Conservation (phyloP, 2,888 invertebrate species). For the Venustoraphidia nigricollis region DNA sequence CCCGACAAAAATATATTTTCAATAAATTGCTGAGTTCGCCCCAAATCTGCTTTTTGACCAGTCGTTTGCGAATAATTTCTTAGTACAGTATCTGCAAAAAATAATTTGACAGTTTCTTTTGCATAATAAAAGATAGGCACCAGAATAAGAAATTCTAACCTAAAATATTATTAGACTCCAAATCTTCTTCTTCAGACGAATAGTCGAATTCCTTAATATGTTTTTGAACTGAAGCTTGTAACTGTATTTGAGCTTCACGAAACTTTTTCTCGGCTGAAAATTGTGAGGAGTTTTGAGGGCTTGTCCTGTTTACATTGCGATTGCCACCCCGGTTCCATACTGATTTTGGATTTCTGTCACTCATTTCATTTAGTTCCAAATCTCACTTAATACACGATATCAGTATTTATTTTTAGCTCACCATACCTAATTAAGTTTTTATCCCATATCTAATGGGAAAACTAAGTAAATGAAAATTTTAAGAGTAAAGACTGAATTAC, state of each 20-base stretch:
- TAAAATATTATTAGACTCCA: slow-evolving; percentile 31
- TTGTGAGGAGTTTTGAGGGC: no score
- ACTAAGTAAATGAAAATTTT: no score
- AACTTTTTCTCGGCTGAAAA: slow-evolving; percentile 23
- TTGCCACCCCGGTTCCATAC: no score
- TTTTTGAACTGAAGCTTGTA: slow-evolving; percentile 33
- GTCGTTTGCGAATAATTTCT: slow-evolving; percentile 29
- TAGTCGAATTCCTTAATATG: slow-evolving; percentile 32
- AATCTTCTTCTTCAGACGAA: slow-evolving; percentile 36
- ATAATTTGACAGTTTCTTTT: background rate
- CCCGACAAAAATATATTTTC: slow-evolving; percentile 68
- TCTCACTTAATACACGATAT: no score
- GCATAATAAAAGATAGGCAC: background rate
- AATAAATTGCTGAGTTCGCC: slow-evolving; percentile 53
- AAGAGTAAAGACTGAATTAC: no score
- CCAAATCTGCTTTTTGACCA: slow-evolving; percentile 28
- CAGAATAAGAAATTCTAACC: slow-evolving; percentile 20
- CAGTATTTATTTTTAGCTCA: no score
- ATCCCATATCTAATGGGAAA: no score
- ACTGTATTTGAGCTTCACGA: slow-evolving; percentile 30
- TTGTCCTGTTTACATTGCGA: no score
- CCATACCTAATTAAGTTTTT: no score
- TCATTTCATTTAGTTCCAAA: no score
- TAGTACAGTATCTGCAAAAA: slow-evolving; percentile 28
- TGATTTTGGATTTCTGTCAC: no score